Base-by-base conservation (phyloP, 2,113 vertebrate genomes). In the Albula glossodonta region DNA sequence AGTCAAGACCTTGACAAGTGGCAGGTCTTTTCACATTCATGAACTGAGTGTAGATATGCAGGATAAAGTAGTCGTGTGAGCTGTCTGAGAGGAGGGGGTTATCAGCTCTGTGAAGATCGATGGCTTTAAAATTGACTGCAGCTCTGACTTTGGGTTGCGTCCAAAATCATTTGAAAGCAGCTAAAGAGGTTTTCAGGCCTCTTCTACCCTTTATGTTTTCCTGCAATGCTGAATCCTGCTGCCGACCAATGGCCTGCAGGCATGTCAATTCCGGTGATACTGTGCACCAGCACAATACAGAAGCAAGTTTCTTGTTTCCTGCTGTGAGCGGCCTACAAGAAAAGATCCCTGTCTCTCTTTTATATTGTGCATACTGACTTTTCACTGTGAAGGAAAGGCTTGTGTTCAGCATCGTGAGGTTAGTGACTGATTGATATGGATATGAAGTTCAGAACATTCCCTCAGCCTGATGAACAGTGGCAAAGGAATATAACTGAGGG, bases 1-100 rank as follows among this genome's bases (percentile, higher is more conserved):
- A 87, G 89, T 87, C 88, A 88, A 70, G 25, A 79, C 19, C 70
- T 57, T 82, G 10, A 49, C 80, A 82, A 89, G 83, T 82, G 83
- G 88, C 82, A 22, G 87, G 78, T 50, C 89, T 86, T 92, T 89
- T 89, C 49, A 91, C 85, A 91, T 93, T 91, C 87, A 93, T 91
- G 91, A 91, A 85, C 81, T 77, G 81, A 90, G 88, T 79, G 78
- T 51, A 84, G 80, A 87, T 86, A 84, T 82, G 53, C 85, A 70
- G 85, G 80, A 13, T 41, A 66, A 86, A 41, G 90, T 83, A 90
- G 87, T 74, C 82, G 57, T 9, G 51, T 53, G 79, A 82, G 56
- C 7, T 11, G 15, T 56, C 51, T 80, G 53, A 15, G 50, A 57
- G 60, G 51, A 78, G 25, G 53, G 50, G 84, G 53, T 81, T 81